Evolutionary conservation across 2,113 vertebrate species (phyloP), one percentile per base, ranked within the genome.

Genomic region (Spheniscus mendiculus): DNA sequence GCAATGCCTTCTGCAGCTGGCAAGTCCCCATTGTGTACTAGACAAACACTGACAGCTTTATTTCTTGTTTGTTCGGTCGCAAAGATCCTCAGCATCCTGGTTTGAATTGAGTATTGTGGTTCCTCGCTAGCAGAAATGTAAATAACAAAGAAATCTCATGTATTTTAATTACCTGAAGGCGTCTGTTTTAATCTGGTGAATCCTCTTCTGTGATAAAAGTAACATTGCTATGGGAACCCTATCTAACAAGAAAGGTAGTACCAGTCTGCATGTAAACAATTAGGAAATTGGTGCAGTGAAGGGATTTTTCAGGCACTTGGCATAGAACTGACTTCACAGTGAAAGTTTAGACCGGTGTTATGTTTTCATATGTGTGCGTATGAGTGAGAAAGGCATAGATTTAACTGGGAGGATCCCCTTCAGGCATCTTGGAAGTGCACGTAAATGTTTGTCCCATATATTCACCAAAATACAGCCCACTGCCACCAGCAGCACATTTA

Each of bases 181-280:
- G 84, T 72, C 86, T 94, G 82, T 87, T 96, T 97, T 95, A 96
- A 97, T 94, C 93, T 94, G 87, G 96, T 87, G 96, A 94, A 95
- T 97, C 98, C 94, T 94, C 90, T 89, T 93, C 58, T 70, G 92
- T 97, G 97, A 96, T 97, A 97, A 96, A 96, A 97, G 72, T 94
- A 87, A 80, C 4, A 97, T 98, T 98, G 96, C 98, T 53, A 98
- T 98, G 97, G 98, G 95, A 98, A 98, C 98, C 40, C 89, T 90
- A 95, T 90, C 97, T 92, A 96, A 87, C 92, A 94, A 92, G 96
- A 96, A 93, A 95, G 91, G 92, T 80, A 85, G 63, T 56, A 78
- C 84, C 61, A 73, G 70, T 32, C 79, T 93, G 94, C 86, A 27
- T 82, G 84, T 89, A 96, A 91, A 86, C 95, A 93, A 88, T 91